These are phyloP conservation scores for Podarcis muralis DNA, from an alignment of 2,113 vertebrate genomes.

Conservation along the genomic window DNA sequence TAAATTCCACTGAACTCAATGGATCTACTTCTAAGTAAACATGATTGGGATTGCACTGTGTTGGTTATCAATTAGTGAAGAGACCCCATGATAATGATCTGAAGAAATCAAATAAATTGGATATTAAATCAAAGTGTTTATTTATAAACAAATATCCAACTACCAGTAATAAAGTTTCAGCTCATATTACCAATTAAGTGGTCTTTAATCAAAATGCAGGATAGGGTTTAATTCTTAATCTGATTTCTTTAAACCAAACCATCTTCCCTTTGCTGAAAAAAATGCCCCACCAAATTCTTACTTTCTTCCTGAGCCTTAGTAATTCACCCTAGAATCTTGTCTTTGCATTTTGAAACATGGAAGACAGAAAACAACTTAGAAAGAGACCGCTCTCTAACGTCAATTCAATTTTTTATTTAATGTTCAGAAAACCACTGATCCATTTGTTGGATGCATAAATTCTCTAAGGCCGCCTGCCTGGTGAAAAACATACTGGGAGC, in stretches of 20 bases:
- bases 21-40: background rate
- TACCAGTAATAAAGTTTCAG: background rate
- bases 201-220: constrained; percentile 28
- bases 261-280: background rate
- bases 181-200: constrained; percentile 36
- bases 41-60: background rate
- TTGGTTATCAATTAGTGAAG: constrained; percentile 3
- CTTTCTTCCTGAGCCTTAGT: constrained; percentile 24
- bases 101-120: background rate
- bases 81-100: background rate
- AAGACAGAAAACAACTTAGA: constrained; percentile 38
- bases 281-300: rapidly evolving
- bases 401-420: constrained; percentile 52
- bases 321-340: constrained; percentile 24
- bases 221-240: constrained; percentile 23
- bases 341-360: constrained; percentile 46
- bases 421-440: constrained; percentile 42
- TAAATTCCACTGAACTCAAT: background rate
- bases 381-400: constrained; percentile 40
- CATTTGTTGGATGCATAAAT: constrained; percentile 56
- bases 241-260: background rate
- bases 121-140: background rate
- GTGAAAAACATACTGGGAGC: constrained; percentile 53
- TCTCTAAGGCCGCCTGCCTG: constrained; percentile 49
- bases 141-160: constrained; percentile 11